phyloP scores from a whole-genome alignment of 2,888 invertebrate species.

The Teleogryllus oceanicus region DNA sequence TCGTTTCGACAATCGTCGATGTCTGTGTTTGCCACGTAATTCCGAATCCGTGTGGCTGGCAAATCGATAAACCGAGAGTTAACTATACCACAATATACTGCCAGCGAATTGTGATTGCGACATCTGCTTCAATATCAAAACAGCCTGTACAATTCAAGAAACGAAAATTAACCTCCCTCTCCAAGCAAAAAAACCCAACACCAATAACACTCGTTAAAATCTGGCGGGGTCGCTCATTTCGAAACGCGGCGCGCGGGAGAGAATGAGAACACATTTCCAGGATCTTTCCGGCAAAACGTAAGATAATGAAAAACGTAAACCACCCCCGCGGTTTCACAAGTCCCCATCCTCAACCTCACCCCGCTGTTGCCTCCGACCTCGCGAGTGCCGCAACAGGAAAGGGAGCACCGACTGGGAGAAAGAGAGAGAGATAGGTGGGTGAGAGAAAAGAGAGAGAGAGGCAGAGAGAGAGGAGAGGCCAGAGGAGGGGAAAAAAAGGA shows the following conservation, averaged over 20 bases:
- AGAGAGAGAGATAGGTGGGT: no score
- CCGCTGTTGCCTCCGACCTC: no score
- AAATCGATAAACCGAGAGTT: no score
- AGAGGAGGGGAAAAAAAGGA: no score
- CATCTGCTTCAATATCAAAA: background rate
- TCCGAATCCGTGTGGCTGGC: no score
- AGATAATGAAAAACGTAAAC: constrained; percentile 11
- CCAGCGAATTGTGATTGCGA: background rate
- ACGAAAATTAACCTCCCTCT: background rate
- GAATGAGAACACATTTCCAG: background rate
- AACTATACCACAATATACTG: no score
- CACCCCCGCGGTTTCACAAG: background rate
- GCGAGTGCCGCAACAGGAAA: no score
- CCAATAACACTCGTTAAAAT: background rate
- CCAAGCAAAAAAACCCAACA: background rate
- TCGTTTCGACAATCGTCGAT: no score
- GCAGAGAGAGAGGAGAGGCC: no score
- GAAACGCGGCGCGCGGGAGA: background rate
- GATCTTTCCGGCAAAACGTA: background rate
- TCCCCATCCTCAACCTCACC: background rate
- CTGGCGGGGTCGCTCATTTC: background rate
- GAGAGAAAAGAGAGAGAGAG: no score
- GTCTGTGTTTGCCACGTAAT: no score
- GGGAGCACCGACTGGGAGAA: no score
- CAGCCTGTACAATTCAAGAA: background rate